Base-by-base conservation (phyloP, 37 sponge, comb jelly and placozoan genomes). In the Spongia lamella region DNA sequence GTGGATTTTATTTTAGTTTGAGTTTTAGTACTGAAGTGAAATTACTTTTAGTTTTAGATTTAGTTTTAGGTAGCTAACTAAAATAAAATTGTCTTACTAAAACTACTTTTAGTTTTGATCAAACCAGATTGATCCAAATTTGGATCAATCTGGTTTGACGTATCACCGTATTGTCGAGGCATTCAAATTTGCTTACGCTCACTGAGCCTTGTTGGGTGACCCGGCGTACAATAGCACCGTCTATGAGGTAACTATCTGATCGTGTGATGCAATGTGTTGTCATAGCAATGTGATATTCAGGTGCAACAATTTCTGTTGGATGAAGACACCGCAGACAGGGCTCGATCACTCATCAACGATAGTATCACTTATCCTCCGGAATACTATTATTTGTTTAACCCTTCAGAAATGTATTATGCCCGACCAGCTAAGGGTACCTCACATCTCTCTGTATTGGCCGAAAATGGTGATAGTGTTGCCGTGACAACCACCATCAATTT, bases 131-230 rank as follows among this genome's bases (percentile, higher is more conserved):
- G 17, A 16, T 14, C 53, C 31, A 43, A 9, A 43, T 43, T 9
- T 43, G 31, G 53, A 14, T 16, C 17, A 7, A 17, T 52, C 61
- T 52, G 77, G 5, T 61, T 43, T 62, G 35, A 35, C 34, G 29
- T 76, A 38, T 66, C 84, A 79, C 77, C 19, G 61, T 1, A 78
- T 89, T 22, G 56, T 84, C 7, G 90, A 89, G 37, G 80, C 90
- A 13, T 72, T 78, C 64, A 84, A 84, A 47, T 79, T 79, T 43
- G 79, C 75, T n/a, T 89, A 73, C 47, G 79, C 90, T 21, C 39
- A 65, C 38, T 37, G 90, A 1, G n/a, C 73, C 17, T 38, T 64
- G 14, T 47, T 79, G 21, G 90, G 84, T 11, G 90, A 89, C 70
- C 78, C 73, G 13, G 81, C 51, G 1, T 84, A 75, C 37, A 72